Percentiles rank a stretch among this genome's conserved stretches.
phyloP scores from a whole-genome alignment of 2,797 vertebrate genomes.

The Limosa lapponica region DNA sequence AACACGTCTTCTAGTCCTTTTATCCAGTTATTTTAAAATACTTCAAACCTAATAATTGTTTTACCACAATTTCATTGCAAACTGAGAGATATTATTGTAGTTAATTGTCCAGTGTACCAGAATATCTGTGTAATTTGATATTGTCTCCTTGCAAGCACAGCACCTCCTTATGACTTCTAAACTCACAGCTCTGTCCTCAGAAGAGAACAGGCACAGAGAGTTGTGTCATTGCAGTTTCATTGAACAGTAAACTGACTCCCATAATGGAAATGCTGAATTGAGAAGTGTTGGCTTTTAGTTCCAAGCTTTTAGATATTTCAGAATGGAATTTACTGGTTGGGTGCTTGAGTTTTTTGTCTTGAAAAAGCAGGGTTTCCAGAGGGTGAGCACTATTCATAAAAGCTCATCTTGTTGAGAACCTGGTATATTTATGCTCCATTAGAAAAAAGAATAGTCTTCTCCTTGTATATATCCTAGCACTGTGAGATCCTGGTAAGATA shows the following conservation, averaged over 20 bases:
- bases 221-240: not conserved
- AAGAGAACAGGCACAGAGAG: not conserved
- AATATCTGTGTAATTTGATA: not conserved
- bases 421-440: not conserved
- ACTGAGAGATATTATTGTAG: not conserved
- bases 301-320: not conserved
- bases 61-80: not conserved
- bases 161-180: not conserved
- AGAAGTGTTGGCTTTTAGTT: not conserved
- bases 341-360: not conserved
- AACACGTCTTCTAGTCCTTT: not conserved
- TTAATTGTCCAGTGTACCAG: not conserved
- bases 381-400: not conserved
- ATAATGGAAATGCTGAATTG: not conserved
- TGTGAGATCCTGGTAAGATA: not conserved
- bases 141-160: not conserved
- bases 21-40: not conserved
- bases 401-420: not conserved
- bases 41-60: not conserved
- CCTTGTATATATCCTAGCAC: not conserved
- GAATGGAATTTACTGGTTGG: not conserved
- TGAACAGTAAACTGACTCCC: not conserved
- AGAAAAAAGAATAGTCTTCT: not conserved
- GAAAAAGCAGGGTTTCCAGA: not conserved
- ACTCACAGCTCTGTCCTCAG: not conserved